Evolutionary conservation across 2,797 vertebrate species (phyloP).

Genomic region (Nyctibius grandis): DNA sequence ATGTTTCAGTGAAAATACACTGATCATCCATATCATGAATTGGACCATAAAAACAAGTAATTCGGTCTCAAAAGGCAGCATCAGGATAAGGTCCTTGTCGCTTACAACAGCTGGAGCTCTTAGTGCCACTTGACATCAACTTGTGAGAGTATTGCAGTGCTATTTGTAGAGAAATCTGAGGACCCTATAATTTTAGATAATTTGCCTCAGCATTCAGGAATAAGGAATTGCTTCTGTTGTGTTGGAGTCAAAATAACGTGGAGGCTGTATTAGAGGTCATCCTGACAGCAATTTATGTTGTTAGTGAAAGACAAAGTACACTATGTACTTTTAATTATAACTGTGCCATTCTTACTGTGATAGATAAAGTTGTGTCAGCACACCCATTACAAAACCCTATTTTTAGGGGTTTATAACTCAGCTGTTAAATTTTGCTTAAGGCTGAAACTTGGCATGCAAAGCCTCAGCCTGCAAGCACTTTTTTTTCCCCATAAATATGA

Average conservation of each 20-base stretch:
- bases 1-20: background rate
- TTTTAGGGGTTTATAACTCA: constrained; percentile 62
- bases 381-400: constrained; percentile 47
- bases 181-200: background rate
- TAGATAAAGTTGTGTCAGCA: constrained; percentile 52
- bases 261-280: background rate
- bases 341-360: background rate
- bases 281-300: constrained; percentile 39
- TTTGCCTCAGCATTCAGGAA: background rate
- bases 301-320: constrained; percentile 17
- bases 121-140: background rate
- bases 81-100: background rate
- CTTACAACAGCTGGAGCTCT: background rate
- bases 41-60: background rate
- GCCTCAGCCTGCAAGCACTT: background rate
- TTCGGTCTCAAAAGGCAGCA: background rate
- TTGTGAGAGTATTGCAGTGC: background rate
- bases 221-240: background rate
- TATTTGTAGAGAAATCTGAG: constrained; percentile 1
- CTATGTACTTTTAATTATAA: constrained; percentile 41
- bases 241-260: background rate
- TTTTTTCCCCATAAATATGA: background rate
- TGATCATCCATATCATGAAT: background rate
- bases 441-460: constrained; percentile 48
- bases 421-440: constrained; percentile 59